Conservation (phyloP, 2,797 vertebrate genomes). For the Peromyscus eremicus region DNA sequence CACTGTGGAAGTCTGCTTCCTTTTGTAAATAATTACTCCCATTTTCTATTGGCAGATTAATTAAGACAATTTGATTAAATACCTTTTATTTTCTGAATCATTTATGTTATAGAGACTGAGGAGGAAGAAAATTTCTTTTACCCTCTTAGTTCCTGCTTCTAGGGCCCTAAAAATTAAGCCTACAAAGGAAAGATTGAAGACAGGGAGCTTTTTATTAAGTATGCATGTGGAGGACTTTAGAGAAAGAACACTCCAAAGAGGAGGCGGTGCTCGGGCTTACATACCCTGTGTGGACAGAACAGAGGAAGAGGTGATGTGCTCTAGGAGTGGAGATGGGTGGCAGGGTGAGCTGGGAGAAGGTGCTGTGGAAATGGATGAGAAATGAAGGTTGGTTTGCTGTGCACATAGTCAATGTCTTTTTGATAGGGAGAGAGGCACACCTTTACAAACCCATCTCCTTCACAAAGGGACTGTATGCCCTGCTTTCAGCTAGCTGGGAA, state of each 20-base stretch:
- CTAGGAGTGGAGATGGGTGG: too few species aligned
- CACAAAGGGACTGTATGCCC: background rate
- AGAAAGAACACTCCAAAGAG: background rate
- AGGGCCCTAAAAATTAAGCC: background rate
- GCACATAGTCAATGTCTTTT: background rate
- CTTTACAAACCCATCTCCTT: background rate
- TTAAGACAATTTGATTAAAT: slow-evolving; percentile 61
- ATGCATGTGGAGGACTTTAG: background rate
- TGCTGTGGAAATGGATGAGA: background rate
- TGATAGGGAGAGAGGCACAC: background rate
- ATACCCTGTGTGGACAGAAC: background rate
- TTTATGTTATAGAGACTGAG: background rate
- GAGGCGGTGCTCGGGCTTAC: background rate
- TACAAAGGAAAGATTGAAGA: background rate
- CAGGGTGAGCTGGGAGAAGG: background rate
- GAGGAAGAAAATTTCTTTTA: background rate
- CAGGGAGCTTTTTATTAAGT: background rate
- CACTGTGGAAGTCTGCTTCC: slow-evolving; percentile 8
- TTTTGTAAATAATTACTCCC: background rate
- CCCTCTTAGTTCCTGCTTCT: background rate
- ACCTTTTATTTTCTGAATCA: slow-evolving; percentile 45
- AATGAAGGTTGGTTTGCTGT: background rate
- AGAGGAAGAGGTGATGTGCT: background rate
- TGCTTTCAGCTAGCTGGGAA: background rate
- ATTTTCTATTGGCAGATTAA: slow-evolving; percentile 48